These are phyloP conservation scores for Anisognathus igniventris DNA, from an alignment of 2,797 vertebrate species.

Conservation along the genomic window DNA sequence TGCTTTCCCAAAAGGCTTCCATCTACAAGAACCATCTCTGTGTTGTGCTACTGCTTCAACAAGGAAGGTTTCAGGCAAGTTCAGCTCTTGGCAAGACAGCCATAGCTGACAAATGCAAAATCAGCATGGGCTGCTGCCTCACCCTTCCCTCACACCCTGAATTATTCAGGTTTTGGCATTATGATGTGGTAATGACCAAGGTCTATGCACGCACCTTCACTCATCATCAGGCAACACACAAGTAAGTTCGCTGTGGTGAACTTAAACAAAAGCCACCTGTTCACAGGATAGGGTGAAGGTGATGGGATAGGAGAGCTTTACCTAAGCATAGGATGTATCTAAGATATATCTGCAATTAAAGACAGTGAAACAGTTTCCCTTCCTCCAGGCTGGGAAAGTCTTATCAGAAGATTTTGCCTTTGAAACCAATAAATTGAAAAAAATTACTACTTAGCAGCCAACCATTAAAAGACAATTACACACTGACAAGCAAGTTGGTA, in stretches of 20 bases:
- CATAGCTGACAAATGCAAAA: neutral
- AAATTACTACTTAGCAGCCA: neutral
- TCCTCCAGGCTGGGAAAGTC: neutral
- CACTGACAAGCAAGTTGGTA: neutral
- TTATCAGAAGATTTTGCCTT: neutral
- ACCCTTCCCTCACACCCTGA: neutral
- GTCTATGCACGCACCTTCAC: neutral
- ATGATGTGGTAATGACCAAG: fast-evolving
- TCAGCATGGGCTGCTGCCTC: neutral
- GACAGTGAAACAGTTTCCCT: neutral
- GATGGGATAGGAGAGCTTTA: neutral
- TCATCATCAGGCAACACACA: neutral
- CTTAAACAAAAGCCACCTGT: neutral
- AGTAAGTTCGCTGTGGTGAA: neutral
- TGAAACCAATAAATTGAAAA: neutral
- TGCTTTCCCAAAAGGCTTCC: neutral
- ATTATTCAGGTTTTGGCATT: neutral
- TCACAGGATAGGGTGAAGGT: neutral
- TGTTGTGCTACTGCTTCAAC: neutral
- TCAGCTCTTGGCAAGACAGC: neutral
- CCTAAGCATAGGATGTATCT: neutral
- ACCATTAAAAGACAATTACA: constrained; percentile 24
- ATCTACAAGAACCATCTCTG: neutral
- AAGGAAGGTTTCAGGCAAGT: neutral
- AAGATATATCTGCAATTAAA: neutral